These are phyloP conservation scores for Chloroclystis v-ata DNA, from an alignment of 2,888 invertebrate genomes.

Conservation along the genomic window DNA sequence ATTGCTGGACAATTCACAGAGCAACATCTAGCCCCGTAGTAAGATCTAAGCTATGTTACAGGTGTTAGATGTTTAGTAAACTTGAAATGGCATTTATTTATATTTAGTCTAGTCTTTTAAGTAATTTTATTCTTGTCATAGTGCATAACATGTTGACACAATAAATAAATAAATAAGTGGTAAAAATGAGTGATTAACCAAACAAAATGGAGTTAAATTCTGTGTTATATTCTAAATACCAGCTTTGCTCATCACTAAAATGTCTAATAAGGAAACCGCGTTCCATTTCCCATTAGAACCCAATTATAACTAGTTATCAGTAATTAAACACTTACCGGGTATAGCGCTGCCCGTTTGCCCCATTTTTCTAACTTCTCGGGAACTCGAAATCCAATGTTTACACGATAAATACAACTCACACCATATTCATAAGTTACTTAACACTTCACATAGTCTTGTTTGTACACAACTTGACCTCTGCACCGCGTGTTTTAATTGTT, in stretches of 20 bases:
- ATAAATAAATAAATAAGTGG: too few species aligned
- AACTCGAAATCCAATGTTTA: constrained; percentile 23
- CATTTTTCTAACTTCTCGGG: constrained; percentile 43
- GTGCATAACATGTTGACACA: too few species aligned
- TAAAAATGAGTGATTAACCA: too few species aligned
- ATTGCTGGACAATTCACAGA: too few species aligned
- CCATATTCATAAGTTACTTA: constrained; percentile 32
- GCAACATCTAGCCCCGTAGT: too few species aligned
- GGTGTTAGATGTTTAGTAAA: too few species aligned
- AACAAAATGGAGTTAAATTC: too few species aligned
- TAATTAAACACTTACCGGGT: constrained; percentile 60
- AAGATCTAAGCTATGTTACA: too few species aligned
- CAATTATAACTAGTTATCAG: constrained; percentile 40
- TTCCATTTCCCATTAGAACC: constrained; percentile 43
- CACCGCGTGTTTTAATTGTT: constrained; percentile 45
- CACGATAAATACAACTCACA: constrained; percentile 20
- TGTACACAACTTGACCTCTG: constrained; percentile 54
- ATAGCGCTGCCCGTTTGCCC: constrained; percentile 67
- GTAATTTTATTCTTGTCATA: too few species aligned
- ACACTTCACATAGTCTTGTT: constrained; percentile 35
- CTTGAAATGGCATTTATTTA: too few species aligned
- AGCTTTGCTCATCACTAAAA: constrained; percentile 15
- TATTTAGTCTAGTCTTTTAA: too few species aligned
- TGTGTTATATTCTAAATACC: too few species aligned
- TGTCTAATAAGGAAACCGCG: constrained; percentile 34